Conservation (phyloP, 2,888 invertebrate genomes). For the Elegia similella region DNA sequence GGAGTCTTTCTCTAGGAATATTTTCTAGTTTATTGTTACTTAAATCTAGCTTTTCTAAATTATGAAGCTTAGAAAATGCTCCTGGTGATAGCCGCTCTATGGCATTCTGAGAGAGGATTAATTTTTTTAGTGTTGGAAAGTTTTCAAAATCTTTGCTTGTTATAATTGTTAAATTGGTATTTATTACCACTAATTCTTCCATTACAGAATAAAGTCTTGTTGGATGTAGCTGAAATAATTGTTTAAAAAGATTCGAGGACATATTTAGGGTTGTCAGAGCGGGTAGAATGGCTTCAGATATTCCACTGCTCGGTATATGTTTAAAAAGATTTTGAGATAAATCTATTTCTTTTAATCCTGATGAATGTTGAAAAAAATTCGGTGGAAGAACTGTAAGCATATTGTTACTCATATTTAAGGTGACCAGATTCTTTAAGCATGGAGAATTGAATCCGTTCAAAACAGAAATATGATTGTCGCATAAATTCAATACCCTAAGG, state of each 20-base stretch:
- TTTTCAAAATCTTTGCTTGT: slow-evolving; percentile 93
- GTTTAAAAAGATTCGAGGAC: slow-evolving; percentile 89
- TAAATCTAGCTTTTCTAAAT: slow-evolving; percentile 89
- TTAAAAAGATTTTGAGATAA: slow-evolving; percentile 89
- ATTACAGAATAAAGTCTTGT: slow-evolving; percentile 88
- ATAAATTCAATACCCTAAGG: slow-evolving; percentile 87
- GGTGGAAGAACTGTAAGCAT: slow-evolving; percentile 88
- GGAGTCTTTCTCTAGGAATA: slow-evolving; percentile 91
- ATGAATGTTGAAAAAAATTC: slow-evolving; percentile 89
- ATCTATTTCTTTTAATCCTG: slow-evolving; percentile 87
- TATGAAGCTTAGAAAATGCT: slow-evolving; percentile 89
- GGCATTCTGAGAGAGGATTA: slow-evolving; percentile 87
- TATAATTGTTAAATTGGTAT: slow-evolving; percentile 90
- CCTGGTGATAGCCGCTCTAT: slow-evolving; percentile 91
- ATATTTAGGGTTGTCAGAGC: slow-evolving; percentile 89
- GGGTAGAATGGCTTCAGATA: slow-evolving; percentile 88
- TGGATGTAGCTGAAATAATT: slow-evolving; percentile 87
- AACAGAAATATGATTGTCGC: slow-evolving; percentile 87
- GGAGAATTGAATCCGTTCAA: slow-evolving; percentile 89
- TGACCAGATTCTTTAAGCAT: slow-evolving; percentile 86
- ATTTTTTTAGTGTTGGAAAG: slow-evolving; percentile 88
- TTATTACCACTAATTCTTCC: slow-evolving; percentile 90
- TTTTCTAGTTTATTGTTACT: slow-evolving; percentile 91
- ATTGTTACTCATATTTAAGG: slow-evolving; percentile 89
- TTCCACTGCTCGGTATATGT: slow-evolving; percentile 88